phyloP scores from a whole-genome alignment of 2,888 invertebrate genomes.

The Yponomeuta evonymella region DNA sequence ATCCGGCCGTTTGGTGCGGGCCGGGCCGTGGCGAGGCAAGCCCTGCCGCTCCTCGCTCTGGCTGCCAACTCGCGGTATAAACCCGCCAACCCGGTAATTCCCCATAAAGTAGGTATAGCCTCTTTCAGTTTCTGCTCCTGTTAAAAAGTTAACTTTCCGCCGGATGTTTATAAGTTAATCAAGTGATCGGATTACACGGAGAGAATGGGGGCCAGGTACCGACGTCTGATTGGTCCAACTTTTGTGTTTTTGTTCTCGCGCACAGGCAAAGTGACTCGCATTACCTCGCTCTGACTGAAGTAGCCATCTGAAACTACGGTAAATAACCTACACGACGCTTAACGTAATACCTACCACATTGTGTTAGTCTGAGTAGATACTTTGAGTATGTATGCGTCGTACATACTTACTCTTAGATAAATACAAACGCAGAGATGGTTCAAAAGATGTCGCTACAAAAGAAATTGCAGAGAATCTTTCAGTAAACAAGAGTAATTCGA shows the following conservation, averaged over 20 bases:
- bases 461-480: slow-evolving; percentile 1
- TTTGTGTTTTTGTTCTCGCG: neutral
- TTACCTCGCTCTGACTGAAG: neutral
- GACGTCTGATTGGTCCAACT: neutral
- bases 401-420: neutral
- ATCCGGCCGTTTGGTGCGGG: neutral
- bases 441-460: neutral
- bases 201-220: neutral
- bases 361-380: neutral
- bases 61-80: neutral
- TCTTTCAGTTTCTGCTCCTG: neutral
- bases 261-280: neutral
- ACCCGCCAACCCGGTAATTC: neutral
- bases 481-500: slow-evolving; percentile 3
- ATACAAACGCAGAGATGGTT: neutral
- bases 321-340: neutral
- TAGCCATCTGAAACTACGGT: neutral
- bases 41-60: neutral
- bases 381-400: neutral
- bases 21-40: neutral
- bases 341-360: neutral
- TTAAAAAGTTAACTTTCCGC: neutral
- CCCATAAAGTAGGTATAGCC: neutral
- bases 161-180: neutral
- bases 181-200: neutral